Base-by-base conservation (phyloP, 2,797 vertebrate species). In the Bovichtus variegatus region DNA sequence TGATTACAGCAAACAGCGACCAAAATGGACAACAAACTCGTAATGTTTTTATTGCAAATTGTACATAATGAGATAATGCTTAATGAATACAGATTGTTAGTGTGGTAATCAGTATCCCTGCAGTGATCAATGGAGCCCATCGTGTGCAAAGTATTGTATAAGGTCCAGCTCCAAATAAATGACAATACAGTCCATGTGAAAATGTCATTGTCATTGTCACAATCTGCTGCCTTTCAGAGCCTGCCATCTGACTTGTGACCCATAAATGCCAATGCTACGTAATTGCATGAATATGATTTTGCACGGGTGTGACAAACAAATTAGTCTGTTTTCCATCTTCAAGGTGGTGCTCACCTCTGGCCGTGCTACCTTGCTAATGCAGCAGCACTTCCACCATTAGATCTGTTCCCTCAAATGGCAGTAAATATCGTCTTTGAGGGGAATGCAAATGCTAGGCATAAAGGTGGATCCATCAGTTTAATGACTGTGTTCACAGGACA, bases 391-490 rank as follows among this genome's bases (percentile, higher is more conserved):
- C 18, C 21, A 34, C 77, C 58, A 77, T 84, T 87, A 74, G 51
- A 79, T 78, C 51, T 34, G 51, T 71, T 86, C 61, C 70, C 41
- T 70, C 58, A 75, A 54, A 81, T 70, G 74, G 76, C 64, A 73
- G 61, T 83, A 85, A 91, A 87, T 41, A 57, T 58, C 16, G 19
- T 69, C 71, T 78, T 64, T 57, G 55, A 70, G 51, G 34, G 46
- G 60, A 87, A 87, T 82, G 83, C 64, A 78, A 89, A 87, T 85
- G 62, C 58, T 53, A 69, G 75, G 61, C 64, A 78, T 36, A 73
- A 74, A 81, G 80, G 69, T 84, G 78, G 71, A 85, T 65, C 80
- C 78, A 85, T 89, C 81, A 72, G 40, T 74, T 74, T 92, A 90
- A 90, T 91, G 77, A 82, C 55, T 76, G 78, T 87, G 81, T 88